Evolutionary conservation across 2,888 invertebrate species (phyloP).

Genomic region (Abrostola tripartita): DNA sequence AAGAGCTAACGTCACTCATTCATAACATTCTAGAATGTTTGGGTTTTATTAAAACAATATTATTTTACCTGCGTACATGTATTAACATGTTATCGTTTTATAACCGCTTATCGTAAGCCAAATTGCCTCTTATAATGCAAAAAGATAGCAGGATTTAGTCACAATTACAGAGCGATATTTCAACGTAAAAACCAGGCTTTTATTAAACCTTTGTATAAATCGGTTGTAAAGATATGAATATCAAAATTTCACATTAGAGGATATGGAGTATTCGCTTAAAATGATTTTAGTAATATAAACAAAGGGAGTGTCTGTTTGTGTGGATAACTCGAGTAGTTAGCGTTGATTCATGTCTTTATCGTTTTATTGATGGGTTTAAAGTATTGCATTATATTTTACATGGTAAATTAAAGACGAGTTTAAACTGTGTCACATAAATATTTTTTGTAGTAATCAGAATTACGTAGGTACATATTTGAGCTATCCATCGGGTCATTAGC

Average conservation of each 20-base stretch:
- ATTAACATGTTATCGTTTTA: slow-evolving; percentile 4
- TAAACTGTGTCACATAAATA: no score
- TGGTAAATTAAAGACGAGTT: not conserved
- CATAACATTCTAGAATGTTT: no score
- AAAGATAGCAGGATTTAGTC: slow-evolving; percentile 1
- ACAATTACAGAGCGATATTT: slow-evolving; percentile 6
- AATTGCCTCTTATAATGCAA: not conserved
- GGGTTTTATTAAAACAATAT: not conserved
- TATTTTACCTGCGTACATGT: no score
- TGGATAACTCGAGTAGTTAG: slow-evolving; percentile 14
- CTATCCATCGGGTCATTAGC: no score
- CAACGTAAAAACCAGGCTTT: not conserved
- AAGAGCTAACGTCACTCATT: no score
- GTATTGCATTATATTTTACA: slow-evolving; percentile 4
- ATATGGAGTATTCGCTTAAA: slow-evolving; percentile 3
- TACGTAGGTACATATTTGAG: no score
- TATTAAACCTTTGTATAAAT: slow-evolving; percentile 6
- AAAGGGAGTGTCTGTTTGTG: slow-evolving; percentile 2
- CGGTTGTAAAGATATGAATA: slow-evolving; percentile 2
- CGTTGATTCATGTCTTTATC: slow-evolving; percentile 9
- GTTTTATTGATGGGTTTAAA: slow-evolving; percentile 6
- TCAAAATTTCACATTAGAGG: not conserved
- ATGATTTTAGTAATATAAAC: slow-evolving; percentile 11
- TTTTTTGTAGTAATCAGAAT: no score
- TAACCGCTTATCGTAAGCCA: slow-evolving; percentile 3